A percentile compares a stretch with the other conserved stretches of the same genome.
Conservation (phyloP, 2,888 invertebrate species). For the Conchocele bisecta region DNA sequence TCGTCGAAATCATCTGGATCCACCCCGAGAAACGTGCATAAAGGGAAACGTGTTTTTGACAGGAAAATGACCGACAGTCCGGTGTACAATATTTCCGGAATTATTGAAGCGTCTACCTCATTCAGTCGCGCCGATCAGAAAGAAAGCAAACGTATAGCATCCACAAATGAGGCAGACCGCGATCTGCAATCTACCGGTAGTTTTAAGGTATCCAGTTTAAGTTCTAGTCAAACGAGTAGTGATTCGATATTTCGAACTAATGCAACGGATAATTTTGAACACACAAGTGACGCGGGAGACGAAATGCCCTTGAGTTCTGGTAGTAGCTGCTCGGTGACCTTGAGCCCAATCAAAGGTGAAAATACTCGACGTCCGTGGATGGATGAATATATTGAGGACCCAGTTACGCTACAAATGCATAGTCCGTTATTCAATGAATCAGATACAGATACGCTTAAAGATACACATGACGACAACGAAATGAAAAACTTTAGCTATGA, state of each 20-base stretch:
- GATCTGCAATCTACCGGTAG: constrained; percentile 1
- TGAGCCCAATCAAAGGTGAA: constrained; percentile 59
- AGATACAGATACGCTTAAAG: constrained; percentile 49
- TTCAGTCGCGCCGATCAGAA: neutral
- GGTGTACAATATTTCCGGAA: neutral
- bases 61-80: neutral
- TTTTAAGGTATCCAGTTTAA: neutral
- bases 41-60: neutral
- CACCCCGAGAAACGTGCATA: no score
- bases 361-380: constrained; percentile 60
- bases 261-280: neutral
- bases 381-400: constrained; percentile 48
- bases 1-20: neutral
- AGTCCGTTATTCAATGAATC: constrained; percentile 50
- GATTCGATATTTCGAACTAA: neutral
- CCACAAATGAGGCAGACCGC: neutral
- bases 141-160: neutral
- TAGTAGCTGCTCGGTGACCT: constrained; percentile 58
- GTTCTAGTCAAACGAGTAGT: neutral
- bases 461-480: constrained; percentile 28
- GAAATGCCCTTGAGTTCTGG: constrained; percentile 32
- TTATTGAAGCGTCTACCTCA: constrained; percentile 1
- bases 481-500: constrained; percentile 4
- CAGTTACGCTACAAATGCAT: constrained; percentile 23
- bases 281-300: constrained; percentile 16